Conservation (phyloP, 2,888 invertebrate genomes). For the Acanthacorydalis orientalis region DNA sequence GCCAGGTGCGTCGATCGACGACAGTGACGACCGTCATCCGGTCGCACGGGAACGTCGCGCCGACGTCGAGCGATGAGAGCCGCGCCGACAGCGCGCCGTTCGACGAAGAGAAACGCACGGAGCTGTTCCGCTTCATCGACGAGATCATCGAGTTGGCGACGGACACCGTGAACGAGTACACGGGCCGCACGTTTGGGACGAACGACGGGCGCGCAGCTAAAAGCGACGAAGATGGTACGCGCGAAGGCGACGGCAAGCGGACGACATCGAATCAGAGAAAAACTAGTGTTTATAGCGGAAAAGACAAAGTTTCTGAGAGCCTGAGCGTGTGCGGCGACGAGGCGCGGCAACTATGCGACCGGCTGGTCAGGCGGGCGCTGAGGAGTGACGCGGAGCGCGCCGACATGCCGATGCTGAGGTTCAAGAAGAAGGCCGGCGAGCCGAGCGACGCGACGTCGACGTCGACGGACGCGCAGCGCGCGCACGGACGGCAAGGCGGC, state of each 20-base stretch:
- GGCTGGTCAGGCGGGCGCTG: too few species aligned
- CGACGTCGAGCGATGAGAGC: neutral
- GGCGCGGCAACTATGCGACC: neutral
- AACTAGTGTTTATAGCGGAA: constrained; percentile 2
- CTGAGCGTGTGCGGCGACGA: neutral
- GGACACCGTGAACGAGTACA: neutral
- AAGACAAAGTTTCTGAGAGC: constrained; percentile 4
- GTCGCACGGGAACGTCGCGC: too few species aligned
- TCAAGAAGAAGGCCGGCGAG: neutral
- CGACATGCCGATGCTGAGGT: neutral
- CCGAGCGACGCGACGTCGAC: neutral
- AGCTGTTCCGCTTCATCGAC: neutral
- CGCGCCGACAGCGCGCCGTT: neutral
- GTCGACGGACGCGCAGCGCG: neutral
- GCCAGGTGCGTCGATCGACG: neutral
- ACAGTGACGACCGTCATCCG: neutral
- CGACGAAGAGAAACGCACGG: neutral
- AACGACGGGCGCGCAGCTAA: neutral
- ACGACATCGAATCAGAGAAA: neutral
- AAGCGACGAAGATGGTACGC: neutral
- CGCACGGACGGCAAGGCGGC: neutral
- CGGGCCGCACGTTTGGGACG: neutral
- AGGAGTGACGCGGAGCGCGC: too few species aligned
- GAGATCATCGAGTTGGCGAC: neutral
- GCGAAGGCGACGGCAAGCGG: neutral